Evolutionary conservation across 2,888 invertebrate genomes (phyloP).

Genomic region (Drosophila longiperda): DNA sequence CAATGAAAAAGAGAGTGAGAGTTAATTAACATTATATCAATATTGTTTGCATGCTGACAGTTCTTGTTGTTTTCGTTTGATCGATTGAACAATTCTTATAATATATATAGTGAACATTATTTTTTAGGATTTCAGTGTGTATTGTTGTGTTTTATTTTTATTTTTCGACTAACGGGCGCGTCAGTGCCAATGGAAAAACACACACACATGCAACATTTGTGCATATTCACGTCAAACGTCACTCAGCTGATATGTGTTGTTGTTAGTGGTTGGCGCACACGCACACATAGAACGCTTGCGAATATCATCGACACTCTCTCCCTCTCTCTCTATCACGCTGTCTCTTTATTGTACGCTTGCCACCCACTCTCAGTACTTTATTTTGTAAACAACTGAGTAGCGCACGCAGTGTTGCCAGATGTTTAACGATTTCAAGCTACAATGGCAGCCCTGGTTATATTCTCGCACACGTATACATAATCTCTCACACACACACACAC

Average conservation of each 20-base stretch:
- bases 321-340: conserved; percentile 3
- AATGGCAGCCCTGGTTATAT: conserved; percentile 56
- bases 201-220: conserved; percentile 18
- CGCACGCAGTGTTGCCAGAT: conserved; percentile 60
- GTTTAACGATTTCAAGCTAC: conserved; percentile 30
- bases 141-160: conserved; percentile 49
- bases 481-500: conserved; percentile 11
- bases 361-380: conserved; percentile 51
- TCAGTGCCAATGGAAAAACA: conserved; percentile 59
- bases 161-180: conserved; percentile 56
- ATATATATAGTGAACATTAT: conserved; percentile 18
- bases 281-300: conserved; percentile 30
- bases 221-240: conserved; percentile 54
- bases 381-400: conserved; percentile 70
- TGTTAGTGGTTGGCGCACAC: conserved; percentile 59
- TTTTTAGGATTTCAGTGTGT: conserved; percentile 33
- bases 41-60: conserved; percentile 17
- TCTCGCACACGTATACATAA: conserved; percentile 34
- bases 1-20: conserved; percentile 54
- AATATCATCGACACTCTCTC: conserved; percentile 40
- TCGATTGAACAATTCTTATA: conserved; percentile 26
- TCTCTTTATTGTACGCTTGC: conserved; percentile 18
- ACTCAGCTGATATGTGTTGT: conserved; percentile 68
- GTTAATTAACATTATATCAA: conserved; percentile 29
- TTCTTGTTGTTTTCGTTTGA: conserved; percentile 12